phyloP scores from a whole-genome alignment of 2,888 invertebrate species.

The Trachelus stipa region DNA sequence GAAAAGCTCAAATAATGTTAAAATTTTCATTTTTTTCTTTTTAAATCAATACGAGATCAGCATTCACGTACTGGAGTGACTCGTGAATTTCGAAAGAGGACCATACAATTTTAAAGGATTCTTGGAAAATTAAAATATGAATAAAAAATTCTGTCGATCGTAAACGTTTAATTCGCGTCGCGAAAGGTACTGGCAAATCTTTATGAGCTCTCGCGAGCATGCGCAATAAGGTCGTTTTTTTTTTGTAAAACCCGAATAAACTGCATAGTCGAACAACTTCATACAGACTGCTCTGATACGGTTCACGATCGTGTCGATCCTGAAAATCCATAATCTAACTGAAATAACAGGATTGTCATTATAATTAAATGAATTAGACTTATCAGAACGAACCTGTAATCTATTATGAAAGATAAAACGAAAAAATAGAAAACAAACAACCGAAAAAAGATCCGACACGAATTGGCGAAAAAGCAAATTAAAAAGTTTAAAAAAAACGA shows the following conservation, averaged over 20 bases:
- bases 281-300: slow-evolving; percentile 19
- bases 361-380: neutral
- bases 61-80: neutral
- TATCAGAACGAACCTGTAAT: neutral
- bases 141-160: neutral
- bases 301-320: slow-evolving; percentile 21
- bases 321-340: neutral
- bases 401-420: neutral
- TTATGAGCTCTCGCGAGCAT: slow-evolving; percentile 47
- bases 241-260: slow-evolving; percentile 63
- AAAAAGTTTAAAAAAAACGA: neutral
- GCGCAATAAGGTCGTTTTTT: slow-evolving; percentile 55
- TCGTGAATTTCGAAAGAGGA: neutral
- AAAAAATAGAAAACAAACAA: neutral
- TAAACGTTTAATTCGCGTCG: neutral
- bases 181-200: slow-evolving; percentile 43
- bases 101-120: neutral
- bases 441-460: neutral
- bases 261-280: slow-evolving; percentile 56
- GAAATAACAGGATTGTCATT: neutral
- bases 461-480: neutral
- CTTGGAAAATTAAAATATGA: neutral
- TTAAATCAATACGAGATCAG: neutral
- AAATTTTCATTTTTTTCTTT: neutral
- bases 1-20: neutral